phyloP scores from a whole-genome alignment of 2,888 invertebrate species.

The Synanthedon myopaeformis region DNA sequence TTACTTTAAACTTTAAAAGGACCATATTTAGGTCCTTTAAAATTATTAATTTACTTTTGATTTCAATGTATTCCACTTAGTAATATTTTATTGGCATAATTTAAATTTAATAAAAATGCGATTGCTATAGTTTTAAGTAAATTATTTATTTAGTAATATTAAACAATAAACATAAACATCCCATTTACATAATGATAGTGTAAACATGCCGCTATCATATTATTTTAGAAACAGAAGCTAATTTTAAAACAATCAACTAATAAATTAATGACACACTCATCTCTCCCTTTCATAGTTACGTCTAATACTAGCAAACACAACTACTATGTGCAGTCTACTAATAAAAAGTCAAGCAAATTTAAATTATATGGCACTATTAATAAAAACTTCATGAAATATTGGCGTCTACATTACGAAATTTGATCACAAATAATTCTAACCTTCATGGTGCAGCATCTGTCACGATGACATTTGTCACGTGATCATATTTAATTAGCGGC shows the following conservation, averaged over 20 bases:
- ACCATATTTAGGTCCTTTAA: too few relatives aligned
- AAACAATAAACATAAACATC: not conserved
- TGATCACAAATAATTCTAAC: conserved; percentile 4
- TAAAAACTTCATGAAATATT: too few relatives aligned
- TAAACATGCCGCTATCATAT: conserved; percentile 5
- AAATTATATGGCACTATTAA: not conserved
- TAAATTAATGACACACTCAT: conserved; percentile 33
- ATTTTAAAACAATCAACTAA: conserved; percentile 33
- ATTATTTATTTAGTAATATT: too few relatives aligned
- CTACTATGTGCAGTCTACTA: not conserved
- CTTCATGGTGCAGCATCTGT: conserved; percentile 40
- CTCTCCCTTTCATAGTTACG: conserved; percentile 13
- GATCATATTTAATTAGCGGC: conserved; percentile 51
- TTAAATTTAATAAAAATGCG: too few relatives aligned
- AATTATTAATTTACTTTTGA: too few relatives aligned
- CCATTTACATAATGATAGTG: conserved; percentile 6
- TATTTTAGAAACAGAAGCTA: conserved; percentile 16
- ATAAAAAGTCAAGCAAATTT: not conserved
- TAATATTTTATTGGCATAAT: too few relatives aligned
- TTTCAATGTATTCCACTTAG: too few relatives aligned
- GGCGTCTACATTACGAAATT: not conserved
- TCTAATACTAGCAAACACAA: not conserved
- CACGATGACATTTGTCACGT: conserved; percentile 62
- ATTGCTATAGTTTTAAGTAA: too few relatives aligned
- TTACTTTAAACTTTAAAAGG: too few relatives aligned